These are phyloP conservation scores for Sebastes wilsoni DNA, from an alignment of 2,797 vertebrate genomes.

Conservation along the genomic window DNA sequence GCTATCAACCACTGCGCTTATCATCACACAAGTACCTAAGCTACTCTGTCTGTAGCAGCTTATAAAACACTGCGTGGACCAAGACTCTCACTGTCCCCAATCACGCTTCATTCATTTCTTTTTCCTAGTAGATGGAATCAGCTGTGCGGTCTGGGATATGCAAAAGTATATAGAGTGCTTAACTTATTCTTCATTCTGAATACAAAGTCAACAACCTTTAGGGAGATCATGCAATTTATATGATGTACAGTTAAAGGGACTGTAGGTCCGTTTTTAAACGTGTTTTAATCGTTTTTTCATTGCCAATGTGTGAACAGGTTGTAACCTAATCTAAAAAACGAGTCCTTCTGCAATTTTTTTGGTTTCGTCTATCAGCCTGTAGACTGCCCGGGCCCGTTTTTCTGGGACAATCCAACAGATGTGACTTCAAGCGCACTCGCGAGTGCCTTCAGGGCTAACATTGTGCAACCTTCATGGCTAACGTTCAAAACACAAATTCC, in stretches of 20 bases:
- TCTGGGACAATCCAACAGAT: too few relatives aligned
- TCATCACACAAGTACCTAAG: constrained; percentile 44
- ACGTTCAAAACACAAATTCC: too few relatives aligned
- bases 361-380: too few relatives aligned
- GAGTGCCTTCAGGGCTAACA: too few relatives aligned
- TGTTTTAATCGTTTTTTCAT: too few relatives aligned
- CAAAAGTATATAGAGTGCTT: neutral
- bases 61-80: neutral
- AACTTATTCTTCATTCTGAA: neutral
- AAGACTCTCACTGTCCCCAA: neutral
- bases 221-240: neutral
- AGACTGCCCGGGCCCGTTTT: too few relatives aligned
- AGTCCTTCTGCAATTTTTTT: too few relatives aligned
- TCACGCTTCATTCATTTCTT: neutral
- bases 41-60: constrained; percentile 46
- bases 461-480: too few relatives aligned
- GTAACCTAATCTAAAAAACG: too few relatives aligned
- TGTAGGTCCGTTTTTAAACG: too few relatives aligned
- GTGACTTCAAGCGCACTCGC: too few relatives aligned
- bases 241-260: neutral
- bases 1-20: constrained; percentile 54
- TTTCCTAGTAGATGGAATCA: neutral
- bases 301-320: too few relatives aligned
- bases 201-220: neutral
- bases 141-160: neutral